Base-by-base conservation (phyloP, 2,797 vertebrate species). In the Manis pentadactyla region DNA sequence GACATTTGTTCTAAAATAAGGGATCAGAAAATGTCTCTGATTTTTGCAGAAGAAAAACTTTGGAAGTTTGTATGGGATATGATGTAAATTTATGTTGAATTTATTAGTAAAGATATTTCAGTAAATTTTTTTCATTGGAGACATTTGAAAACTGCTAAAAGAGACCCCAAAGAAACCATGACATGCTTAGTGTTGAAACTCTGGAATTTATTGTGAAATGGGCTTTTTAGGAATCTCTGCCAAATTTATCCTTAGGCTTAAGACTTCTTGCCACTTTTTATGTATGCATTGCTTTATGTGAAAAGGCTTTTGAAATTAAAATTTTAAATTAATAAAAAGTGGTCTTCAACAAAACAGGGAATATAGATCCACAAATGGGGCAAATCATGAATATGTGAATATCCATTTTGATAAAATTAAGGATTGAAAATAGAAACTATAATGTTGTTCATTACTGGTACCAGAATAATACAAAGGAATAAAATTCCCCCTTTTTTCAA, bases 151-250 rank as follows among this genome's bases (percentile, higher is more conserved):
- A 61, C 31, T 61, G 39, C 25, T 77, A 83, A 51, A 93, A 66
- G 59, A 79, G 53, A 83, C 51, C 34, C 57, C 29, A 93, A 89
- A 85, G 19, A 88, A 85, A 68, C 42, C 37, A 53, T 77, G 53
- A 78, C 51, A 57, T 37, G 39, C 37, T 92, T 25, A 82, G n/a
- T 61, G 71, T 49, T 88, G 17, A 0, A 49, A 92, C 83, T 93
- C 74, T 93, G 15, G 23, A 93, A 93, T 74, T 95, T 83, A 87
- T 79, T 95, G n/a, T 95, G 68, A 92, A 85, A 95, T 78, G 31
- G 17, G 4, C 78, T 68, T 82, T 93, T 81, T 90, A 29, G 10
- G 15, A 31, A 31, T 63, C 53, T 92, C 27, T 95, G 51, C 29
- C 13, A 3, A 89, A 86, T 18, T 91, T 81, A 90, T 27, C 18